These are phyloP conservation scores for Galagoides demidoff DNA, from an alignment of 2,797 vertebrate genomes.

Conservation along the genomic window DNA sequence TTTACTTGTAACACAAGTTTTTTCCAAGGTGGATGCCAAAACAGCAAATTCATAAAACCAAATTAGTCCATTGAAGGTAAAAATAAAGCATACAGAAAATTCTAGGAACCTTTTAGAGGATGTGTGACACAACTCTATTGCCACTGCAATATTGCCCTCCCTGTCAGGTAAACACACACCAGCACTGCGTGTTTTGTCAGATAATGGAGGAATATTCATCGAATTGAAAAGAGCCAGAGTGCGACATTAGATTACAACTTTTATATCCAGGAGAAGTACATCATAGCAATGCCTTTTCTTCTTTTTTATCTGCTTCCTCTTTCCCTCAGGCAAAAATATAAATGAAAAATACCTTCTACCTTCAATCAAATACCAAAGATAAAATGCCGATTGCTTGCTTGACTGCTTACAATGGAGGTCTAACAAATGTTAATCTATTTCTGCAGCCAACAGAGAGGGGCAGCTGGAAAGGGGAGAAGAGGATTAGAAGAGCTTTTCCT, in stretches of 20 bases:
- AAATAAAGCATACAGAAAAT: slow-evolving; percentile 14
- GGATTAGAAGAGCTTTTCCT: slow-evolving; percentile 79
- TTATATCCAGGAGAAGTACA: slow-evolving; percentile 72
- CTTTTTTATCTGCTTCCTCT: slow-evolving; percentile 79
- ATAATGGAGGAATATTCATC: slow-evolving; percentile 63
- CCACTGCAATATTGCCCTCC: not conserved
- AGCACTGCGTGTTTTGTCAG: slow-evolving; percentile 53
- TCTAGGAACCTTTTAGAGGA: slow-evolving; percentile 31
- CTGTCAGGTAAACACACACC: not conserved
- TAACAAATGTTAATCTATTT: slow-evolving; percentile 82
- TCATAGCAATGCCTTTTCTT: slow-evolving; percentile 73
- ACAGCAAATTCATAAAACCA: slow-evolving; percentile 38
- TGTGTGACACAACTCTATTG: slow-evolving; percentile 49
- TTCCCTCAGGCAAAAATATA: slow-evolving; percentile 82
- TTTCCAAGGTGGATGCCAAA: slow-evolving; percentile 48
- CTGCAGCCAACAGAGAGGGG: slow-evolving; percentile 60
- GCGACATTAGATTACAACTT: slow-evolving; percentile 75
- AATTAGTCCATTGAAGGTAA: slow-evolving; percentile 53
- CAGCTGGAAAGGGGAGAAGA: slow-evolving; percentile 60
- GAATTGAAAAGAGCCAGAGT: slow-evolving; percentile 69
- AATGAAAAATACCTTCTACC: slow-evolving; percentile 82
- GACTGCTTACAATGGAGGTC: slow-evolving; percentile 67
- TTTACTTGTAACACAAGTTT: not conserved
- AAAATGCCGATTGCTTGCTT: slow-evolving; percentile 74
- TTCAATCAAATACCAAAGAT: slow-evolving; percentile 82